Conservation (phyloP, 2,797 vertebrate genomes). For the Thaleichthys pacificus region DNA sequence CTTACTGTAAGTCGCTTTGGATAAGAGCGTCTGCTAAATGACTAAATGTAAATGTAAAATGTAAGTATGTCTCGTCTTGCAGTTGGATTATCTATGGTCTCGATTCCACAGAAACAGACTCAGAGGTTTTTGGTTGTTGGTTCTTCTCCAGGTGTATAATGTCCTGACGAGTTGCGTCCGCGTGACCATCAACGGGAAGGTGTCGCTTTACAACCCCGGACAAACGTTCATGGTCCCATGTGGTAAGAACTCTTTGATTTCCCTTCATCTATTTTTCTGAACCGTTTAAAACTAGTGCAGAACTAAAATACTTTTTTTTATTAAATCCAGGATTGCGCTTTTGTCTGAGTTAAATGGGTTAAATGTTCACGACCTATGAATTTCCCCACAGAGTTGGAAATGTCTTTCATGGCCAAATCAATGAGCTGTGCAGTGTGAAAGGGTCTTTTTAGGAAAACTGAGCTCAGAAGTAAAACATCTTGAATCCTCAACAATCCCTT, state of each 20-base stretch:
- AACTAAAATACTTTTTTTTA: neutral
- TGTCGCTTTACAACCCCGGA: slow-evolving; percentile 56
- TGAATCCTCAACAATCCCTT: neutral
- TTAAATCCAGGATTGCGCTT: neutral
- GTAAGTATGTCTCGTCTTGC: neutral
- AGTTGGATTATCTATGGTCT: neutral
- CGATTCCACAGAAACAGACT: neutral
- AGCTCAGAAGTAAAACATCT: neutral
- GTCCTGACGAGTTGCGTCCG: slow-evolving; percentile 70
- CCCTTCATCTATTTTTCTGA: neutral
- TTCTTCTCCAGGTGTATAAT: slow-evolving; percentile 67
- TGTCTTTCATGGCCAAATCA: too few relatives aligned
- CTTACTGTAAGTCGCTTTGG: too few relatives aligned
- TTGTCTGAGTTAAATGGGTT: neutral
- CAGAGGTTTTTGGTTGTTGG: neutral
- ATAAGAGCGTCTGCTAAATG: too few relatives aligned
- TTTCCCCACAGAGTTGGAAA: too few relatives aligned
- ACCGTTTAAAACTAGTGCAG: neutral
- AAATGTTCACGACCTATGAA: too few relatives aligned
- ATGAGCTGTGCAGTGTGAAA: too few relatives aligned
- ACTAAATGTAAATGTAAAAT: too few relatives aligned
- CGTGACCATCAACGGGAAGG: slow-evolving; percentile 54
- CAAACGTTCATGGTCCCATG: slow-evolving; percentile 67
- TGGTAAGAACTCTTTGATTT: slow-evolving; percentile 58
- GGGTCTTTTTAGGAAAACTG: neutral